These are phyloP conservation scores for Tethea ocularis DNA, from an alignment of 2,888 invertebrate species.

Conservation along the genomic window DNA sequence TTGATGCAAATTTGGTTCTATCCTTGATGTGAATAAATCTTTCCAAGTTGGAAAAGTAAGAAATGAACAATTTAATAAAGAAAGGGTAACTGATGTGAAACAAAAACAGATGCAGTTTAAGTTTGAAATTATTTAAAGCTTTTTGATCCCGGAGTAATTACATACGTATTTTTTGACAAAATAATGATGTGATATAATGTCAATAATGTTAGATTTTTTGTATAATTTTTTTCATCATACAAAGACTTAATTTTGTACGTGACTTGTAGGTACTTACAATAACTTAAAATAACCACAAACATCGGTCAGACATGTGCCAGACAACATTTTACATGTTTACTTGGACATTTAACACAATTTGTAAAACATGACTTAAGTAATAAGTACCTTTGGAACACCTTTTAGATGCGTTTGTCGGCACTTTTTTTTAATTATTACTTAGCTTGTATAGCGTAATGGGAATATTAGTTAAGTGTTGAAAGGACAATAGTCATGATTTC, in stretches of 20 bases:
- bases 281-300: background rate
- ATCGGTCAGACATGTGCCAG: constrained; percentile 7
- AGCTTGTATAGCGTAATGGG: background rate
- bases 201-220: too few species aligned
- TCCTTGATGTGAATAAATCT: background rate
- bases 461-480: background rate
- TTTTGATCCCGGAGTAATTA: background rate
- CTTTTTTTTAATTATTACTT: background rate
- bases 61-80: background rate
- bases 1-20: constrained; percentile 8
- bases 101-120: too few species aligned
- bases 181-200: too few species aligned
- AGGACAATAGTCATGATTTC: background rate
- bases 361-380: background rate
- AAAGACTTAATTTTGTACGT: background rate
- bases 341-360: background rate
- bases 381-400: background rate
- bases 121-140: background rate
- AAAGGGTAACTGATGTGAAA: too few species aligned
- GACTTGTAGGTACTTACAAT: background rate
- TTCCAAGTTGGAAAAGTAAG: background rate
- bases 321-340: constrained; percentile 3
- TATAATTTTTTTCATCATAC: background rate
- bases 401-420: background rate
- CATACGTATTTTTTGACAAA: too few species aligned